Percentiles rank a stretch among this genome's conserved stretches.
Evolutionary conservation across 2,888 invertebrate species (phyloP).

Genomic region (Eledone cirrhosa): DNA sequence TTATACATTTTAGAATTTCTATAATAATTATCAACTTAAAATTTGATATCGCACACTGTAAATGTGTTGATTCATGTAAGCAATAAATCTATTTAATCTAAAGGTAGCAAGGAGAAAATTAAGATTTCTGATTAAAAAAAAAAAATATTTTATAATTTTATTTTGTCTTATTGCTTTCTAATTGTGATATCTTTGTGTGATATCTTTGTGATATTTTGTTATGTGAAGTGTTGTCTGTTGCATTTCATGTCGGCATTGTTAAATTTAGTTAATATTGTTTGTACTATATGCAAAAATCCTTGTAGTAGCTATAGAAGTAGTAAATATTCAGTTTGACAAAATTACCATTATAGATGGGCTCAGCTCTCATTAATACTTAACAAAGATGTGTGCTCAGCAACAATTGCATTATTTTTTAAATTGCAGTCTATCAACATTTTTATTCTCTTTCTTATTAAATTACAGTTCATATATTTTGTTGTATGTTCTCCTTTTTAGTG

Average conservation of each 20-base stretch:
- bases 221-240: conserved; percentile 17
- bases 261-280: conserved; percentile 17
- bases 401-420: background rate
- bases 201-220: conserved; percentile 4
- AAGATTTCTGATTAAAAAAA: background rate
- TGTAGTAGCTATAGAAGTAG: too few species aligned
- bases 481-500: background rate
- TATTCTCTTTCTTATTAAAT: background rate
- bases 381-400: background rate
- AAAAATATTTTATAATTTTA: background rate
- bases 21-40: background rate
- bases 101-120: conserved; percentile 8
- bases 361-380: too few species aligned
- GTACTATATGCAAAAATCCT: background rate
- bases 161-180: conserved; percentile 18
- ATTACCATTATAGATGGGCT: too few species aligned
- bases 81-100: conserved; percentile 4
- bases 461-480: too few species aligned
- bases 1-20: conserved; percentile 13
- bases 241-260: background rate
- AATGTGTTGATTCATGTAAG: conserved; percentile 15
- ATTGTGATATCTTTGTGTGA: background rate
- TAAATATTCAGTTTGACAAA: too few species aligned
- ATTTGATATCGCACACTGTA: conserved; percentile 1
- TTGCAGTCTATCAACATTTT: background rate